Evolutionary conservation across 2,113 vertebrate species (phyloP).

Genomic region (Osmerus eperlanus): DNA sequence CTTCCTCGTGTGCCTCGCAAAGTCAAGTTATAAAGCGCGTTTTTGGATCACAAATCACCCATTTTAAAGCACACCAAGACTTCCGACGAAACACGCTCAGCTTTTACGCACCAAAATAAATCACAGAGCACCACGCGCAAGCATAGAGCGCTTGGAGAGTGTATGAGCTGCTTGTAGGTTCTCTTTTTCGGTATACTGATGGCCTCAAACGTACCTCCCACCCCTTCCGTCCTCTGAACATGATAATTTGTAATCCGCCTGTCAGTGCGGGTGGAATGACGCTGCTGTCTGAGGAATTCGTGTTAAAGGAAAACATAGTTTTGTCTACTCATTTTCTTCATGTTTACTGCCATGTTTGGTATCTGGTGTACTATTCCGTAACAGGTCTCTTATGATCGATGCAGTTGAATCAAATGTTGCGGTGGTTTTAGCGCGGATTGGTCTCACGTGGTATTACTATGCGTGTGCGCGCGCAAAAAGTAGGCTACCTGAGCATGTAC

Average conservation of each 20-base stretch:
- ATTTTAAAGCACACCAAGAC: conserved; percentile 31
- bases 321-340: not conserved
- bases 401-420: too few species aligned
- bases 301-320: conserved; percentile 17
- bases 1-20: conserved; percentile 21
- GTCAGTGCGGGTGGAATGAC: conserved; percentile 46
- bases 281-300: conserved; percentile 46
- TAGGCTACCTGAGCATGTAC: too few species aligned
- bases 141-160: conserved; percentile 12
- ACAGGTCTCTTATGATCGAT: too few species aligned
- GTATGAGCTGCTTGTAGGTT: conserved; percentile 25
- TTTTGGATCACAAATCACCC: conserved; percentile 34
- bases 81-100: conserved; percentile 34
- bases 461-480: too few species aligned
- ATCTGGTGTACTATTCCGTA: too few species aligned
- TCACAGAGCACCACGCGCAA: conserved; percentile 30
- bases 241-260: conserved; percentile 45
- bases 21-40: conserved; percentile 9
- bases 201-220: conserved; percentile 54
- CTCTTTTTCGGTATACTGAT: conserved; percentile 23
- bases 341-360: conserved; percentile 4
- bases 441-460: too few species aligned
- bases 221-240: conserved; percentile 44
- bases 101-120: conserved; percentile 34
- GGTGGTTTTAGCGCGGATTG: too few species aligned